Base-by-base conservation (phyloP, 2,888 invertebrate genomes). In the Lingula anatina region DNA sequence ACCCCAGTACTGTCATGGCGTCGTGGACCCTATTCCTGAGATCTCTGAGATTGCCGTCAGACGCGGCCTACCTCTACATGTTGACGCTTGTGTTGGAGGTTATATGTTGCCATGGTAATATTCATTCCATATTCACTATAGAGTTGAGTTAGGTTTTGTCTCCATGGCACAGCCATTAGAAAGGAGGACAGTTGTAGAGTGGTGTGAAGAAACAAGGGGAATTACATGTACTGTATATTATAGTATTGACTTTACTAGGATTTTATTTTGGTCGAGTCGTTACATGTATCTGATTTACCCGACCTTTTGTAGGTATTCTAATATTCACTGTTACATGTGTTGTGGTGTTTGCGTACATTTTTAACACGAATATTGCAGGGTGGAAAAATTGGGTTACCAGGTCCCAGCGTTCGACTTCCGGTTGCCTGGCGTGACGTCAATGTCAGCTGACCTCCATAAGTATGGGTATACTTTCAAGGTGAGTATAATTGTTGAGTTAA, bases 381-480 rank as follows among this genome's bases (percentile, higher is more conserved):
- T 72, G 4, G 72, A 73, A 46, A 73, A 71, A 46, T 59, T 73
- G 1, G 72, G 71, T 5, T 68, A 70, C 46, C 47, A 55, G 1
- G 56, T 73, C 2, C 71, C 69, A 1, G 54, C 51, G 37, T 73
- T 68, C 54, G 73, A 73, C 54, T 73, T 72, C 57, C 59, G 72
- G 15, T 56, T 62, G 42, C 64, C 66, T 0, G 73, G 72, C 4
- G 73, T 73, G 21, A 71, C 68, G 0, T 69, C 72, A 5, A 70
- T 73, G 41, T 68, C 73, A 4, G 72, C 73, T 12, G 73, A 73
- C 57, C 53, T 71, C 2, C 73, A 73, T 48, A 73, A 73, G 46
- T 73, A 72, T 46, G 73, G 73, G n/a, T 73, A 64, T 53, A 59
- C 64, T 21, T 65, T 67, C 7, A 73, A 73, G 70, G 73, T 71